Conservation (phyloP, 2,888 invertebrate genomes). For the Auanema sp. region DNA sequence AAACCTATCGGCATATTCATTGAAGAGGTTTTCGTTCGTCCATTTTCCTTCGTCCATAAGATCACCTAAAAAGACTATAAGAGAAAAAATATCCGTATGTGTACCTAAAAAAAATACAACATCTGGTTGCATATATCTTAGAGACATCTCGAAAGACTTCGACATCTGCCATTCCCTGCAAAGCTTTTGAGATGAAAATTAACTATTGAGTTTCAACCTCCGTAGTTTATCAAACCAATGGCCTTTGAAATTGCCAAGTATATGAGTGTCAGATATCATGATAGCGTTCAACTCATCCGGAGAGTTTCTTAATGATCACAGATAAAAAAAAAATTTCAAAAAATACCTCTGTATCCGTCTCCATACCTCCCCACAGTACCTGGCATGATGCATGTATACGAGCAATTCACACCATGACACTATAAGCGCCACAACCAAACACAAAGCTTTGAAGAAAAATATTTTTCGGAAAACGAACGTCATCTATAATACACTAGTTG, state of each 20-base stretch:
- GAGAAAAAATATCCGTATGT: constrained; percentile 18
- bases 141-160: constrained; percentile 70
- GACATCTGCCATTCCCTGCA: constrained; percentile 96
- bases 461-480: too few species aligned
- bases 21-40: constrained; percentile 79
- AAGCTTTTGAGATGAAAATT: constrained; percentile 22
- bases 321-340: too few species aligned
- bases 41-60: constrained; percentile 92
- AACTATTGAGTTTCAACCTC: constrained; percentile 67
- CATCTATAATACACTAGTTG: too few species aligned
- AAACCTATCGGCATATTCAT: constrained; percentile 80
- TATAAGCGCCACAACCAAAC: too few species aligned
- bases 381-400: too few species aligned
- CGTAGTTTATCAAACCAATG: constrained; percentile 94
- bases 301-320: too few species aligned
- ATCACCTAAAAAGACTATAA: too few species aligned
- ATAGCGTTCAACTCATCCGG: constrained; percentile 14
- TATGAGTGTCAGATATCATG: constrained; percentile 77
- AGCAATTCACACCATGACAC: too few species aligned
- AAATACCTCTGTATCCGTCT: too few species aligned
- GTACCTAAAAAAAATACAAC: constrained; percentile 85
- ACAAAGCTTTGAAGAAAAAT: too few species aligned
- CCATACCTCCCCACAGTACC: too few species aligned
- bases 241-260: constrained; percentile 79
- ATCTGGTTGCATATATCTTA: constrained; percentile 78